A percentile compares a stretch with the other conserved stretches of the same genome.
These are phyloP conservation scores for Lasioglossum baleicum DNA, from an alignment of 1,140 invertebrate genomes.

Conservation along the genomic window DNA sequence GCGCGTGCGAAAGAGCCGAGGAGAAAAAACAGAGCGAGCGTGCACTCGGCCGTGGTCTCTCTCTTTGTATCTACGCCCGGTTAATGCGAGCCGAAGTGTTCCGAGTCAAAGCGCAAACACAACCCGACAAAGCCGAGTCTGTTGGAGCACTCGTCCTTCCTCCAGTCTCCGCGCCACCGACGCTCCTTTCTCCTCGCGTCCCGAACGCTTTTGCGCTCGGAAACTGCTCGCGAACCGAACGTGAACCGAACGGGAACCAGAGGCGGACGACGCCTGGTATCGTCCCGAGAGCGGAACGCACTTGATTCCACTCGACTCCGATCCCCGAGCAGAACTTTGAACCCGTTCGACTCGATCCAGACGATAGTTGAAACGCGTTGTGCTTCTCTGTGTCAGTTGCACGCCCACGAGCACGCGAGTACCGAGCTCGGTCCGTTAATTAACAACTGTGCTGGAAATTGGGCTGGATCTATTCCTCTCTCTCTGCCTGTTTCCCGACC, in stretches of 20 bases:
- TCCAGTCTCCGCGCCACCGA: neutral
- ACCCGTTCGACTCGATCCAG: constrained; percentile 53
- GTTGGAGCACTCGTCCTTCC: constrained; percentile 62
- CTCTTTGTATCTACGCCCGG: constrained; percentile 63
- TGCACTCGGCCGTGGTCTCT: too few species aligned
- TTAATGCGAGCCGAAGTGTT: constrained; percentile 71
- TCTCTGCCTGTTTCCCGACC: too few species aligned
- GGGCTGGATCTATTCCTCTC: too few species aligned
- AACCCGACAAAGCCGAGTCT: constrained; percentile 69
- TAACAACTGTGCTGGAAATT: constrained; percentile 33
- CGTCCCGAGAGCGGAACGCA: constrained; percentile 54
- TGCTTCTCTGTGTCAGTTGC: constrained; percentile 26
- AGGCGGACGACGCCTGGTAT: constrained; percentile 21
- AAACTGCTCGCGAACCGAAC: constrained; percentile 11
- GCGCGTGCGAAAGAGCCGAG: constrained; percentile 26
- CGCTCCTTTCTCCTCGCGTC: too few species aligned
- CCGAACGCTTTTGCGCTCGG: constrained; percentile 10
- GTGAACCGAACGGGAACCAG: too few species aligned
- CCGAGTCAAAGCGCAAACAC: constrained; percentile 66
- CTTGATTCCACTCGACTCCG: constrained; percentile 74
- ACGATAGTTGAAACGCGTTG: constrained; percentile 37
- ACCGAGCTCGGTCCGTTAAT: constrained; percentile 28
- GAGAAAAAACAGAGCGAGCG: constrained; percentile 30
- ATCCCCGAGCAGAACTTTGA: constrained; percentile 70
- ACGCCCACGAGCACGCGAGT: neutral